Evolutionary conservation across 2,888 invertebrate genomes (phyloP).

Genomic region (Prenolepis imparis): DNA sequence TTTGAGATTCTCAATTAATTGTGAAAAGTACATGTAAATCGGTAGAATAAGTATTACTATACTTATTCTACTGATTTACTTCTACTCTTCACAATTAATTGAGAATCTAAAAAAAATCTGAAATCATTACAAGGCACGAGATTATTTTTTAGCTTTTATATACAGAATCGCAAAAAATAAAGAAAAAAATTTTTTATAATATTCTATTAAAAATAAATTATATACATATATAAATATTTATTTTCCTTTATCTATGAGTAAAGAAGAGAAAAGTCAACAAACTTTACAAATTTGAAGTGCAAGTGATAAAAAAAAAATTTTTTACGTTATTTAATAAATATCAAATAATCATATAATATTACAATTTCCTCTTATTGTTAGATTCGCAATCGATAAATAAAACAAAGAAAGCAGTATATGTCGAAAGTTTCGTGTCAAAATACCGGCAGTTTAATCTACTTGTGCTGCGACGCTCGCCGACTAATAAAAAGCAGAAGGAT

Average conservation of each 20-base stretch:
- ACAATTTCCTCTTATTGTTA: not conserved
- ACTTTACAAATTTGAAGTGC: not conserved
- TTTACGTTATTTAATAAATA: not conserved
- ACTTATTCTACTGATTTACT: no score
- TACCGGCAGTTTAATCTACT: constrained; percentile 32
- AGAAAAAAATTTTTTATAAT: not conserved
- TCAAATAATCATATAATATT: constrained; percentile 1
- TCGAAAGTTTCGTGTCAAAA: constrained; percentile 27
- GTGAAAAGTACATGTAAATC: not conserved
- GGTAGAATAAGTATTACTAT: no score
- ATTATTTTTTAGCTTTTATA: no score
- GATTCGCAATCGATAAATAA: not conserved
- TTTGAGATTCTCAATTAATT: not conserved
- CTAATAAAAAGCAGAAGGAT: constrained; percentile 45
- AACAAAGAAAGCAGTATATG: not conserved
- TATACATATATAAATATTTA: not conserved
- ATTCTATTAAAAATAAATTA: not conserved
- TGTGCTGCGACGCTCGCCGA: constrained; percentile 23
- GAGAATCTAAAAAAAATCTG: no score
- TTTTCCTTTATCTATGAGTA: not conserved
- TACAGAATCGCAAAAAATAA: not conserved
- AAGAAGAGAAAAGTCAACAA: not conserved
- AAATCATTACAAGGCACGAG: no score
- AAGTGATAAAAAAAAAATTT: no score
- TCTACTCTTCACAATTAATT: no score